These are phyloP conservation scores for Caenorhabditis imperialis DNA, from an alignment of 2,888 invertebrate species.

Conservation along the genomic window DNA sequence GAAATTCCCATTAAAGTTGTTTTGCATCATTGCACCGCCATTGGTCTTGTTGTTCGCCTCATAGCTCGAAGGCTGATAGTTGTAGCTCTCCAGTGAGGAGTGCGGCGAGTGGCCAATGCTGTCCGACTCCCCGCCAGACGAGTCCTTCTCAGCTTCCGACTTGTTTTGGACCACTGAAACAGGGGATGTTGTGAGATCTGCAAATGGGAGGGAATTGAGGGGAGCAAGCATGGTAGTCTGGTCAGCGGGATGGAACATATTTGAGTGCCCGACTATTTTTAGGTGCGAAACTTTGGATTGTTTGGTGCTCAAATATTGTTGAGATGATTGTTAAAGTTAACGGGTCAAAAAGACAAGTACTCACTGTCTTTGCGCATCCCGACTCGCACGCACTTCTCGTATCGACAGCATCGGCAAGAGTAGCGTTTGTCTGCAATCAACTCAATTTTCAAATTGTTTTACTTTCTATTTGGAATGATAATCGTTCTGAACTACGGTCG, in stretches of 20 bases:
- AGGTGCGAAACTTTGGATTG: conserved; percentile 5
- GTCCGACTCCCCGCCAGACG: conserved; percentile 40
- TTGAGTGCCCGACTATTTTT: conserved; percentile 16
- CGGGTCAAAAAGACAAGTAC: conserved; percentile 14
- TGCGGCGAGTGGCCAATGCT: conserved; percentile 44
- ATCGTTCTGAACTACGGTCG: too few species aligned
- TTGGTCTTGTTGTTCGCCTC: conserved; percentile 15
- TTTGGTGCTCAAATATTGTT: conserved; percentile 15
- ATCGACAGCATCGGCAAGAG: conserved; percentile 59
- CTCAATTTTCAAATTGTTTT: too few species aligned
- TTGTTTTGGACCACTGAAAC: conserved; percentile 59
- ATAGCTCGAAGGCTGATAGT: conserved; percentile 20
- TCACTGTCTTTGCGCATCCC: conserved; percentile 60
- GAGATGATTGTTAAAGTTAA: conserved; percentile 36
- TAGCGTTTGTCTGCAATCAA: conserved; percentile 59
- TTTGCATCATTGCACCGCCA: too few species aligned
- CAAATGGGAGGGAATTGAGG: conserved; percentile 37
- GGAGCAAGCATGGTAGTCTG: conserved; percentile 23
- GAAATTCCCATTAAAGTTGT: conserved; percentile 8
- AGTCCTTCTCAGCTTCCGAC: conserved; percentile 45
- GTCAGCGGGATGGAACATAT: too few species aligned
- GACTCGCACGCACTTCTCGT: conserved; percentile 54
- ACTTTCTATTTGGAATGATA: too few species aligned
- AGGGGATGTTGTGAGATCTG: conserved; percentile 47
- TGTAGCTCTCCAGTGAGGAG: conserved; percentile 38